Evolutionary conservation across 2,888 invertebrate species (phyloP), one percentile per base, ranked within the genome.

Genomic region (Atethmia centrago): DNA sequence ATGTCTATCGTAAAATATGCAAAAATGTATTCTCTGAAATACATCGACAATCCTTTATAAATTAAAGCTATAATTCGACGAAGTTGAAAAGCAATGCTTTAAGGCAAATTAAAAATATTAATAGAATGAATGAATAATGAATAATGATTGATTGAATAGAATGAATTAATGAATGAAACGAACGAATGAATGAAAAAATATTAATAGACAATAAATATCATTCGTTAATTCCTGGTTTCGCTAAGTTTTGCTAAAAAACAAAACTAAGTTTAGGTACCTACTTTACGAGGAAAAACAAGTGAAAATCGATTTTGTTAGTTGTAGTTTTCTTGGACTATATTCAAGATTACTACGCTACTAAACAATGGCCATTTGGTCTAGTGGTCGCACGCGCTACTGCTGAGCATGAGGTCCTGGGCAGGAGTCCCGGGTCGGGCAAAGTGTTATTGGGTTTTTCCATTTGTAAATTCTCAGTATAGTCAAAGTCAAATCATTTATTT

Each of bases 1-100:
- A 69, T 68, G 63, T 61, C 3, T 55, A 21, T 55, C 40, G 9
- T 67, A 42, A 58, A 80, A 65, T 73, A 56, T 78, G 16, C 16
- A 45, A 62, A 66, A 62, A 45, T 42, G 3, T 49, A 62, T 49
- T 49, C 1, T 51, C 14, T 28, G 16, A 71, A 61, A 19, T 62
- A 71, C 2, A 21, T 42, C 9, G 12, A 51, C 2, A 66, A 40
- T 5, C 3, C 21, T 40, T 14, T 25, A 55, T 10, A 19, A 2
- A 36, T 19, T 74, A 55, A 76, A 55, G 3, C 14, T 56, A 28
- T n/a, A 2, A 4, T 28, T 19, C 12, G 8, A 28, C 8, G 21
- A 42, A 63, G 28, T 63, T 14, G 21, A 63, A 21, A 21, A 63
- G 45, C 28, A 28, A 14, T 67, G 5, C 19, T 9, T 49, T 7